Evolutionary conservation across 2,797 vertebrate species (phyloP).

Genomic region (Myotis myotis): DNA sequence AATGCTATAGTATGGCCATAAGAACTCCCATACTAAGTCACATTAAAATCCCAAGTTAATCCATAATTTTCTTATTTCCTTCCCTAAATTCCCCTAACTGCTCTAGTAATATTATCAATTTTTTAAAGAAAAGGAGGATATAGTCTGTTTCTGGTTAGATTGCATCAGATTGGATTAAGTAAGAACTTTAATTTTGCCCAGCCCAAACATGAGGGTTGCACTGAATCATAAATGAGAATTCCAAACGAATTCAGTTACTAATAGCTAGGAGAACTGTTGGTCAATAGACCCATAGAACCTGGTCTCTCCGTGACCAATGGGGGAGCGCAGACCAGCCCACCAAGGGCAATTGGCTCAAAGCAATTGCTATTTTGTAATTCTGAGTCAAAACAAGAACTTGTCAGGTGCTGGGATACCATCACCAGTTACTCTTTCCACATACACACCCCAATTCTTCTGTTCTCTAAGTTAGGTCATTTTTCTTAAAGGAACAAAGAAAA

Average conservation of each 20-base stretch:
- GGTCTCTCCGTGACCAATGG: background rate
- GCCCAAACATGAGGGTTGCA: background rate
- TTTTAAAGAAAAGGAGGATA: background rate
- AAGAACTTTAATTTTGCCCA: conserved; percentile 13
- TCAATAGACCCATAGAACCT: background rate
- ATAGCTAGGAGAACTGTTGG: background rate
- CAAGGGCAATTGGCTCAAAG: background rate
- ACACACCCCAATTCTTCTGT: background rate
- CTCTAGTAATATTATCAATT: background rate
- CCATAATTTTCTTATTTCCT: conserved; percentile 12
- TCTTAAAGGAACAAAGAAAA: background rate
- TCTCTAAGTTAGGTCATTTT: background rate
- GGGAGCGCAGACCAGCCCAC: background rate
- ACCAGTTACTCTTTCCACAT: background rate
- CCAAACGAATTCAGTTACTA: background rate
- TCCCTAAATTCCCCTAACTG: background rate
- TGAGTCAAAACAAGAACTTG: background rate
- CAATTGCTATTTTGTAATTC: background rate
- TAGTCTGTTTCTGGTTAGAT: background rate
- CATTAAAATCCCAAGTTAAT: conserved; percentile 8
- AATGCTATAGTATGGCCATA: background rate
- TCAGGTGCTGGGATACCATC: background rate
- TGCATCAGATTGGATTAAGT: conserved; percentile 25
- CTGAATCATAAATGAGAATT: background rate
- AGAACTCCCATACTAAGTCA: background rate